A percentile compares a stretch with the other conserved stretches of the same genome.
Evolutionary conservation across 64 coral and sea anemone genomes (phyloP).

Genomic region (Acropora yongei): DNA sequence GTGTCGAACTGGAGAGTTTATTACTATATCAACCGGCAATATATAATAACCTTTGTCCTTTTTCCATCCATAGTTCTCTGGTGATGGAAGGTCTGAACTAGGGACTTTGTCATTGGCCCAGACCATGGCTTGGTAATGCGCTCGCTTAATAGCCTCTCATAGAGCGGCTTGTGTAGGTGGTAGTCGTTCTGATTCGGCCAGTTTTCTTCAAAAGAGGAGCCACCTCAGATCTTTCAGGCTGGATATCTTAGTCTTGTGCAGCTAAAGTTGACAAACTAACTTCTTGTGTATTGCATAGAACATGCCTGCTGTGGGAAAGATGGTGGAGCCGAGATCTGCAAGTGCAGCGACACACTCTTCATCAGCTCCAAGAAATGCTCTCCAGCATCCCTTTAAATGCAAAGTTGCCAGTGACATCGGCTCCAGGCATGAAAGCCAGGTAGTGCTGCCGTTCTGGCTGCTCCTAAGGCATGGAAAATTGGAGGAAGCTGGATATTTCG

Average conservation of each 20-base stretch:
- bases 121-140: conserved; percentile 45
- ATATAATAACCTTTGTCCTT: conserved; percentile 29
- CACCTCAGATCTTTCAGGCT: conserved; percentile 28
- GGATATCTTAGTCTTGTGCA: neutral
- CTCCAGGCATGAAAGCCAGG: conserved; percentile 45
- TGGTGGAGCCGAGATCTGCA: conserved; percentile 39
- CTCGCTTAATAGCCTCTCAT: conserved; percentile 24
- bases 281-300: conserved; percentile 1
- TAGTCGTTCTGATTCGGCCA: conserved; percentile 48
- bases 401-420: conserved; percentile 52
- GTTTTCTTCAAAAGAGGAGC: conserved; percentile 32
- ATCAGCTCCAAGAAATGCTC: conserved; percentile 48
- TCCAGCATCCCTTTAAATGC: conserved; percentile 53
- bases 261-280: conserved; percentile 12
- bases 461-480: conserved; percentile 18
- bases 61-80: neutral
- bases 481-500: conserved; percentile 26
- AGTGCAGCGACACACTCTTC: conserved; percentile 45
- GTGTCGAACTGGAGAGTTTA: conserved; percentile 33
- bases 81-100: conserved; percentile 57
- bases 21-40: conserved; percentile 9
- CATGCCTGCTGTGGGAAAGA: neutral
- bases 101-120: conserved; percentile 47
- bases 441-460: conserved; percentile 44
- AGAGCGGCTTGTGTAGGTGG: conserved; percentile 56